Conservation (phyloP, 2,888 invertebrate species). For the Ennomos erosarius region DNA sequence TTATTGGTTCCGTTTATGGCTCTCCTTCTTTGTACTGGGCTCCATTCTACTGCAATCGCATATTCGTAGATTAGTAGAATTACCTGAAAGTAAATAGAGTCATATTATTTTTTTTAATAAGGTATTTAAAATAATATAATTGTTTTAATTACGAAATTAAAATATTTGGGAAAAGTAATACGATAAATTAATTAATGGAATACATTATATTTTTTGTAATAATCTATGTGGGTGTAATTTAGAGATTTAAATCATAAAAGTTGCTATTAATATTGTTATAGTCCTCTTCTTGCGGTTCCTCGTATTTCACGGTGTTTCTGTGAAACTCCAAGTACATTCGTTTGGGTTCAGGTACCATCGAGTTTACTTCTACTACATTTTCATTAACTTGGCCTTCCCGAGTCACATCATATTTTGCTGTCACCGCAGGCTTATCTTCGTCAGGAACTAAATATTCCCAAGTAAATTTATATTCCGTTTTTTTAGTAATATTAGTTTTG, state of each 20-base stretch:
- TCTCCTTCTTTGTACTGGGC: slow-evolving; percentile 68
- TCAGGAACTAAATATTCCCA: slow-evolving; percentile 30
- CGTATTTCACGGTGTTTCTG: slow-evolving; percentile 57
- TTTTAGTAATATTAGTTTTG: slow-evolving; percentile 5
- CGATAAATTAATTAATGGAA: neutral
- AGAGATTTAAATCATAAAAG: slow-evolving; percentile 41
- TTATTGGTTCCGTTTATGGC: slow-evolving; percentile 44
- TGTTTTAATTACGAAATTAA: too few relatives aligned
- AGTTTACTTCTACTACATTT: slow-evolving; percentile 33
- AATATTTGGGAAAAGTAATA: too few relatives aligned
- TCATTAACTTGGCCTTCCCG: slow-evolving; percentile 37
- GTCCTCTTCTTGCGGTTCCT: slow-evolving; percentile 57
- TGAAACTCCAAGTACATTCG: slow-evolving; percentile 63
- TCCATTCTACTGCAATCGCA: slow-evolving; percentile 78
- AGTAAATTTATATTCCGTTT: slow-evolving; percentile 6
- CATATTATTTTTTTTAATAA: too few relatives aligned
- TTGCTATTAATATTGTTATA: slow-evolving; percentile 50
- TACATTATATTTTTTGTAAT: neutral
- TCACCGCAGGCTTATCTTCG: too few relatives aligned
- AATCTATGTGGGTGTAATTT: neutral
- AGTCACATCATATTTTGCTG: slow-evolving; percentile 7
- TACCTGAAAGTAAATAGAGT: slow-evolving; percentile 66
- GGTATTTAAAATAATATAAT: too few relatives aligned
- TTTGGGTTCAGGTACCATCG: slow-evolving; percentile 56
- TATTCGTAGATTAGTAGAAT: slow-evolving; percentile 83